A percentile compares a stretch with the other conserved stretches of the same genome.
Conservation (phyloP, 2,113 vertebrate genomes). For the Charadrius vociferus region DNA sequence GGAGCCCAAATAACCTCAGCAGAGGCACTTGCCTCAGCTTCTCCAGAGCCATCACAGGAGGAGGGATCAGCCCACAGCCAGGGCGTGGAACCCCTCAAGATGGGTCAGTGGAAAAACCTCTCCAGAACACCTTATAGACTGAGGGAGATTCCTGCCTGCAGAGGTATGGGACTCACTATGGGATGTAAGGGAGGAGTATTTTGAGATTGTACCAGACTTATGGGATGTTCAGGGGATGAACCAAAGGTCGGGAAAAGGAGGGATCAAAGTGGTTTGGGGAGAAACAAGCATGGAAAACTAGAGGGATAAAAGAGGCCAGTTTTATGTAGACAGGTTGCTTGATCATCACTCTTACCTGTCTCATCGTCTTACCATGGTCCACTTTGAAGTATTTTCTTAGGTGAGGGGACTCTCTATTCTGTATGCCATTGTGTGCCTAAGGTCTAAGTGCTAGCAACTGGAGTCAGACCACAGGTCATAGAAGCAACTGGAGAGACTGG, state of each 20-base stretch:
- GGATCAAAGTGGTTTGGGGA: background rate
- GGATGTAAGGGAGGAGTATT: background rate
- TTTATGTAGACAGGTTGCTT: background rate
- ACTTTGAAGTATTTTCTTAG: background rate
- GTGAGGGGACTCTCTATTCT: background rate
- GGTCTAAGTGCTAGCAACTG: background rate
- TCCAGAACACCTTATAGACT: background rate
- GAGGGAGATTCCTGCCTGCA: background rate
- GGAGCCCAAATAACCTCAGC: background rate
- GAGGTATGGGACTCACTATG: background rate
- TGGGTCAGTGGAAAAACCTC: background rate
- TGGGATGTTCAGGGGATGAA: background rate
- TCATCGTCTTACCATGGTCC: background rate
- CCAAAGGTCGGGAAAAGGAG: background rate
- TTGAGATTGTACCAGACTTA: background rate
- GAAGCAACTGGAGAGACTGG: background rate
- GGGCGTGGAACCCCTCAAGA: background rate
- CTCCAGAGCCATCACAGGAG: background rate
- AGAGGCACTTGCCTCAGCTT: background rate
- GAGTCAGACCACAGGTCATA: background rate
- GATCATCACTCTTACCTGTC: background rate
- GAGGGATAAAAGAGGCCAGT: background rate
- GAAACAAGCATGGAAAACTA: background rate
- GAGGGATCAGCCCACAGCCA: background rate
- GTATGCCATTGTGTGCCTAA: background rate